Base-by-base conservation (phyloP, 2,113 vertebrate genomes). In the Ammodytes dubius region DNA sequence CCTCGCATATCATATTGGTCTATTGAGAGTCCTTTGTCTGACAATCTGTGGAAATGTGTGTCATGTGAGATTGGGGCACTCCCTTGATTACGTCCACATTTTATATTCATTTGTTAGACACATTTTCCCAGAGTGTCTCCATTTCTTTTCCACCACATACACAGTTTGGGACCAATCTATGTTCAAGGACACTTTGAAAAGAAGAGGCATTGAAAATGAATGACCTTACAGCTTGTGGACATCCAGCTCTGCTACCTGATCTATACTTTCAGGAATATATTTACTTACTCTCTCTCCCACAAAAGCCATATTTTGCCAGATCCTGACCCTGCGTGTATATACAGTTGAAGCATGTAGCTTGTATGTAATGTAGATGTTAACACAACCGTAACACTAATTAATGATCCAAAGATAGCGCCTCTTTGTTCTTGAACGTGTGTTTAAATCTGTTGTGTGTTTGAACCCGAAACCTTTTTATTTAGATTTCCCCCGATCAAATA, bases 401-500 rank as follows among this genome's bases (percentile, higher is more conserved):
- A 46, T 85, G n/a, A 27, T 27, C 27, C 19, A 45, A 6, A 54
- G 64, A 81, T n/a, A 43, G 8, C 2, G 27, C 52, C 50, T 49
- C 15, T 77, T 8, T 79, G 77, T 56, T 15, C 56, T 40, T 59
- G 59, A 69, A 27, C 27, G 2, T 27, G 27, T 27, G 27, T 27
- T 27, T 27, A 27, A 27, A 27, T 27, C 27, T 27, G 27, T 27
- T 27, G 27, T 80, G 61, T 72, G 45, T 87, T 81, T 57, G 10
- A 69, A 57, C 57, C n/a, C 35, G 61, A 60, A 77, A 71, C 75
- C 42, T 66, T 75, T 13, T 70, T 13, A 56, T 61, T 87, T 2
- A n/a, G 5, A 72, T 74, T 88, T 81, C 42, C 9, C 27, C 42
- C 50, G 35, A 87, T 78, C 66, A 73, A 81, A 71, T 68, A 85